phyloP scores from a whole-genome alignment of 2,113 vertebrate genomes.

The Gymnorhina tibicen region DNA sequence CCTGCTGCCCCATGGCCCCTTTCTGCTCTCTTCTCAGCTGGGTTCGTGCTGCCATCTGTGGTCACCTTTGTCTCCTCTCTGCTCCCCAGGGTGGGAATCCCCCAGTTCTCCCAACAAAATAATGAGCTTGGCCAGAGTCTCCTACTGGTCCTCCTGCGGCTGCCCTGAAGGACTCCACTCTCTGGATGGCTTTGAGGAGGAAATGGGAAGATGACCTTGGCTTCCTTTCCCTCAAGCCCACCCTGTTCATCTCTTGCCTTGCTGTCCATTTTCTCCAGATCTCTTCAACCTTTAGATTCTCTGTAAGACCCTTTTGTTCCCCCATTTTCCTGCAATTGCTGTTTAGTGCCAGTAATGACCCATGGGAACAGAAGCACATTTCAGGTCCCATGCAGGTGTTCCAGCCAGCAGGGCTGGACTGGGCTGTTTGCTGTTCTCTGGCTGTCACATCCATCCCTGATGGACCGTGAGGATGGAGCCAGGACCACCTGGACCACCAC shows the following conservation, averaged over 20 bases:
- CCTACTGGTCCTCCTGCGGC: background rate
- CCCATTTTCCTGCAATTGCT: background rate
- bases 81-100: background rate
- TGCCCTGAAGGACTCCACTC: background rate
- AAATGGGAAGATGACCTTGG: background rate
- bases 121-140: background rate
- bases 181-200: background rate
- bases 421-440: background rate
- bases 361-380: fast-evolving
- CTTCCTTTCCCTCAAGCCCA: background rate
- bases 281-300: background rate
- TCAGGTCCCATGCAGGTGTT: fast-evolving
- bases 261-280: background rate
- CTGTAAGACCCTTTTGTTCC: fast-evolving
- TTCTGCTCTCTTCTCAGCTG: background rate
- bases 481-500: too few species aligned
- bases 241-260: background rate
- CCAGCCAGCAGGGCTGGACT: background rate
- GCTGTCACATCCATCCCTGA: background rate
- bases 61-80: background rate
- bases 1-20: background rate
- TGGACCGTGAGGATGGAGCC: too few species aligned
- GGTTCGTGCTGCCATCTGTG: background rate
- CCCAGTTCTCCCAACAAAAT: background rate
- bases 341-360: background rate